phyloP scores from a whole-genome alignment of 1,140 invertebrate genomes.

The Drosophila ohnishii region DNA sequence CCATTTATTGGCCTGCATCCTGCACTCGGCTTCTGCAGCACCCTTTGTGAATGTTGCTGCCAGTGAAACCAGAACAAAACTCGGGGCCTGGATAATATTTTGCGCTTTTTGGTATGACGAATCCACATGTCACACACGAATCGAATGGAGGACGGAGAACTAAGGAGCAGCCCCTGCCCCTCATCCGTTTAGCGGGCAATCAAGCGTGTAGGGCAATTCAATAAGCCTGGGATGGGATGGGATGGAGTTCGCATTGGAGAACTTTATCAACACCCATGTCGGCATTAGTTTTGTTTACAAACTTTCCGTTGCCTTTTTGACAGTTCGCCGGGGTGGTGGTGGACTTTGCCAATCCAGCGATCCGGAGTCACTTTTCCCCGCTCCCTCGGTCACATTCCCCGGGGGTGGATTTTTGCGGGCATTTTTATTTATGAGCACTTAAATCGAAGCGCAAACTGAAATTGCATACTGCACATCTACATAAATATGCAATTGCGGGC shows the following conservation, averaged over 20 bases:
- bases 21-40: slow-evolving; percentile 13
- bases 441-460: slow-evolving; percentile 79
- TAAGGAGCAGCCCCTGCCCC: slow-evolving; percentile 10
- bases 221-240: slow-evolving; percentile 50
- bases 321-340: slow-evolving; percentile 51
- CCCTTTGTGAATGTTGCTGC: slow-evolving; percentile 67
- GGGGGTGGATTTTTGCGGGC: slow-evolving; percentile 28
- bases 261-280: slow-evolving; percentile 83
- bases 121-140: slow-evolving; percentile 73
- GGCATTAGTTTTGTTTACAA: slow-evolving; percentile 83
- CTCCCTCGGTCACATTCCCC: background rate
- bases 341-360: slow-evolving; percentile 8
- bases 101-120: slow-evolving; percentile 80
- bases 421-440: slow-evolving; percentile 83
- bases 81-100: slow-evolving; percentile 74
- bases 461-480: slow-evolving; percentile 73
- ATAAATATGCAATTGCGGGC: slow-evolving; percentile 81
- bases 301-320: slow-evolving; percentile 82
- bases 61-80: slow-evolving; percentile 77
- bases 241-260: slow-evolving; percentile 55
- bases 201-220: slow-evolving; percentile 82
- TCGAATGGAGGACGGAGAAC: slow-evolving; percentile 24
- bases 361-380: background rate
- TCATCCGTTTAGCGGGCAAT: slow-evolving; percentile 82
- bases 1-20: slow-evolving; percentile 27